Conservation (phyloP, 2,888 invertebrate genomes). For the Antheraea assamensis region DNA sequence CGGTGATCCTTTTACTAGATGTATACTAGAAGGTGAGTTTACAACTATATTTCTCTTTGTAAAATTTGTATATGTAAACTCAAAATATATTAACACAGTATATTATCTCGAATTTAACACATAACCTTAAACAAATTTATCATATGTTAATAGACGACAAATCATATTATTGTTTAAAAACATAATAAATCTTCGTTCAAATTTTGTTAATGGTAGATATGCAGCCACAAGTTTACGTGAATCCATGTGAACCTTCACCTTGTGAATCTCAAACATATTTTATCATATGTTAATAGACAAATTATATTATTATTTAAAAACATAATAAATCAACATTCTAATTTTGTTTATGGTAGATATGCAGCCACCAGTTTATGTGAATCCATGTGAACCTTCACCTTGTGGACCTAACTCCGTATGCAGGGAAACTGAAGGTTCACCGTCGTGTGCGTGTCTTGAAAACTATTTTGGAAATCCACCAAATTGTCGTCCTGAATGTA, state of each 20-base stretch:
- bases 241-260: conserved; percentile 88
- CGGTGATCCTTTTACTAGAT: conserved; percentile 88
- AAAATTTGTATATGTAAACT: background rate
- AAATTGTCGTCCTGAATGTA: conserved; percentile 88
- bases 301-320: no score
- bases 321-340: no score
- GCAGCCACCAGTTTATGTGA: conserved; percentile 55
- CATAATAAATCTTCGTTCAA: no score
- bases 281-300: background rate
- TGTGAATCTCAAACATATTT: conserved; percentile 81
- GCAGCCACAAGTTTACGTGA: conserved; percentile 54
- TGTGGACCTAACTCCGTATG: conserved; percentile 89
- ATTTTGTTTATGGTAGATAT: conserved; percentile 50
- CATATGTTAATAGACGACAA: no score
- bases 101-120: background rate
- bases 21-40: conserved; percentile 83
- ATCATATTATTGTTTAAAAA: no score
- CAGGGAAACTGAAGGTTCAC: conserved; percentile 81
- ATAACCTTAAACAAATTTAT: background rate
- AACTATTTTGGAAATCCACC: conserved; percentile 87
- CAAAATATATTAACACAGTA: background rate
- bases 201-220: conserved; percentile 50
- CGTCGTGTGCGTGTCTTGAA: conserved; percentile 88
- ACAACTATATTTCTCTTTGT: background rate
- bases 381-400: conserved; percentile 88